phyloP scores from a whole-genome alignment of 2,797 vertebrate genomes.

The Anabacerthia variegaticeps region DNA sequence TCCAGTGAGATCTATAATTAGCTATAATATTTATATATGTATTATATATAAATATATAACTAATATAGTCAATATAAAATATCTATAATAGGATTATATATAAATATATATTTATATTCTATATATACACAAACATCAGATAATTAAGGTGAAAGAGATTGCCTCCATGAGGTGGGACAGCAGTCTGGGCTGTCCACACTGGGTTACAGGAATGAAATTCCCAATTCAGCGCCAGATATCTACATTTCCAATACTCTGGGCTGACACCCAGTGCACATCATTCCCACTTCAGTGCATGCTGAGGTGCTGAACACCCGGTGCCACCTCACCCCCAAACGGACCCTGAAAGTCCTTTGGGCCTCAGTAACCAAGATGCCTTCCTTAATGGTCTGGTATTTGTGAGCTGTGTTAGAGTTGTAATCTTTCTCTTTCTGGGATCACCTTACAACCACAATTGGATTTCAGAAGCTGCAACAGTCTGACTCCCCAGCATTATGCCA shows the following conservation, averaged over 20 bases:
- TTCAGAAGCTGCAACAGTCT: background rate
- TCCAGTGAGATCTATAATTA: background rate
- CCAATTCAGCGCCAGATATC: fast-evolving
- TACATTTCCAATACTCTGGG: background rate
- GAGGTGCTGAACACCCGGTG: background rate
- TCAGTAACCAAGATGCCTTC: background rate
- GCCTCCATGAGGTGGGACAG: background rate
- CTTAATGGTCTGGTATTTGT: background rate
- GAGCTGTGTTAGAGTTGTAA: background rate
- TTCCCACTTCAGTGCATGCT: fast-evolving
- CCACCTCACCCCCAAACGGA: background rate
- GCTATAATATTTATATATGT: too few relatives aligned
- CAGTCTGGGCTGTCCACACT: background rate
- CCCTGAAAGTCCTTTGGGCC: background rate
- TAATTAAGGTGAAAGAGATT: background rate
- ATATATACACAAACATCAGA: background rate
- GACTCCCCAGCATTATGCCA: background rate
- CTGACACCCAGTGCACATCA: fast-evolving
- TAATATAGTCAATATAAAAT: too few relatives aligned
- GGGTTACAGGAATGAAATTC: background rate
- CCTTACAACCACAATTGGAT: constrained; percentile 39
- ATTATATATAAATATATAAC: background rate
- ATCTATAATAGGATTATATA: background rate
- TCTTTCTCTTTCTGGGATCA: background rate
- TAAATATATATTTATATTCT: too few relatives aligned